A percentile compares a stretch with the other conserved stretches of the same genome.
Conservation (phyloP, 2,113 vertebrate species). For the Lepus americanus region DNA sequence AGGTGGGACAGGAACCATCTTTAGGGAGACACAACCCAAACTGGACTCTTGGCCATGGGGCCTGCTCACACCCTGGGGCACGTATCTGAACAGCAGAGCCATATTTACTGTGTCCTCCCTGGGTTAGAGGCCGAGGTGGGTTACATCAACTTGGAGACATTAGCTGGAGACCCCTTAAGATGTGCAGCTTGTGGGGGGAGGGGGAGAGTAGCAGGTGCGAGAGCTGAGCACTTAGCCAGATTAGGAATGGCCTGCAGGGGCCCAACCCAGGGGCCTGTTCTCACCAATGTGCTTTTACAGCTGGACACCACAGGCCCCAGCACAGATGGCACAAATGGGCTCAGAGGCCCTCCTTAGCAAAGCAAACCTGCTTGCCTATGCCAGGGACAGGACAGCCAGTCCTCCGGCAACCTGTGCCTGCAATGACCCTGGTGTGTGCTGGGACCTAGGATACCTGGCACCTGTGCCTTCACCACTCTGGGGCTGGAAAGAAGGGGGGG, state of each 20-base stretch:
- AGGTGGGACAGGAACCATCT: background rate
- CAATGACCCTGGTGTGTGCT: constrained; percentile 17
- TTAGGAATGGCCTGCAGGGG: background rate
- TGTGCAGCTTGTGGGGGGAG: background rate
- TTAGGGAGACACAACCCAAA: background rate
- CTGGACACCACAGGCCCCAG: background rate
- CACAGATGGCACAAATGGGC: background rate
- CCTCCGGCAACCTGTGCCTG: background rate
- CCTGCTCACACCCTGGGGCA: background rate
- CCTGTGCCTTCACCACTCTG: constrained; percentile 38
- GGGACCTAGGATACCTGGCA: background rate
- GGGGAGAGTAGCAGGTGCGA: background rate
- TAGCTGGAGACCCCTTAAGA: background rate
- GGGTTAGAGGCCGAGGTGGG: background rate
- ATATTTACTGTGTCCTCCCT: background rate
- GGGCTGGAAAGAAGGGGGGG: background rate
- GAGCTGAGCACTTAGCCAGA: background rate
- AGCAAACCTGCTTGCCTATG: background rate
- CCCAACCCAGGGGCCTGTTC: background rate
- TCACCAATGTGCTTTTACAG: constrained; percentile 8
- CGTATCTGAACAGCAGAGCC: background rate
- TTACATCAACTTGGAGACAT: background rate
- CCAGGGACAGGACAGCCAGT: background rate
- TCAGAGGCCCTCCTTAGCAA: background rate
- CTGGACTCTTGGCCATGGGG: background rate